Percentiles rank a stretch among this genome's conserved stretches.
Conservation (phyloP, 2,113 vertebrate genomes). For the Sturnira hondurensis region DNA sequence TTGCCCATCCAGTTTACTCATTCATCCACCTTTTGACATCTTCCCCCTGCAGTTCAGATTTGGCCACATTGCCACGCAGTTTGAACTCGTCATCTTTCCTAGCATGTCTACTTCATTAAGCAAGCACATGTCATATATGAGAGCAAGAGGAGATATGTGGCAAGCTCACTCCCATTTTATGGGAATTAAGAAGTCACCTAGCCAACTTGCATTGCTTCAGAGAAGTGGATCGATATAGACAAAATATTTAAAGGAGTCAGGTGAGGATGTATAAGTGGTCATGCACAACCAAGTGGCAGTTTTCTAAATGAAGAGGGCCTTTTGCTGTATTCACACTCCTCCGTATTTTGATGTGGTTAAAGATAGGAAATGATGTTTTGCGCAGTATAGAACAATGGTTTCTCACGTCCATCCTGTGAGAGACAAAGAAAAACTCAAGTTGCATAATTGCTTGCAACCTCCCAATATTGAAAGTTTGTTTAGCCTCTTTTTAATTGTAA, state of each 20-base stretch:
- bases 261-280: neutral
- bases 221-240: neutral
- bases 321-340: neutral
- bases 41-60: constrained; percentile 49
- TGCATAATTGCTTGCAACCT: neutral
- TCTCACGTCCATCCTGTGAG: neutral
- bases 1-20: constrained; percentile 51
- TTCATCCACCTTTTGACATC: constrained; percentile 18
- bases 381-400: neutral
- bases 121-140: constrained; percentile 46
- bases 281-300: neutral
- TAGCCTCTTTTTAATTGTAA: constrained; percentile 3
- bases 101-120: constrained; percentile 26
- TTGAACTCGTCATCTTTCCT: constrained; percentile 31
- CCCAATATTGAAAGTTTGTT: neutral
- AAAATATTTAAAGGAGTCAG: constrained; percentile 44
- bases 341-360: neutral
- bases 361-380: neutral
- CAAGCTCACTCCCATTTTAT: neutral
- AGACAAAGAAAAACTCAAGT: neutral
- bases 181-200: constrained; percentile 42
- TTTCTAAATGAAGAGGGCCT: constrained; percentile 22
- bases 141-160: constrained; percentile 17
- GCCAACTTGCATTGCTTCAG: neutral
- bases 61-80: constrained; percentile 35